Base-by-base conservation (phyloP, 2,797 vertebrate genomes). In the Coregonus sp. region DNA sequence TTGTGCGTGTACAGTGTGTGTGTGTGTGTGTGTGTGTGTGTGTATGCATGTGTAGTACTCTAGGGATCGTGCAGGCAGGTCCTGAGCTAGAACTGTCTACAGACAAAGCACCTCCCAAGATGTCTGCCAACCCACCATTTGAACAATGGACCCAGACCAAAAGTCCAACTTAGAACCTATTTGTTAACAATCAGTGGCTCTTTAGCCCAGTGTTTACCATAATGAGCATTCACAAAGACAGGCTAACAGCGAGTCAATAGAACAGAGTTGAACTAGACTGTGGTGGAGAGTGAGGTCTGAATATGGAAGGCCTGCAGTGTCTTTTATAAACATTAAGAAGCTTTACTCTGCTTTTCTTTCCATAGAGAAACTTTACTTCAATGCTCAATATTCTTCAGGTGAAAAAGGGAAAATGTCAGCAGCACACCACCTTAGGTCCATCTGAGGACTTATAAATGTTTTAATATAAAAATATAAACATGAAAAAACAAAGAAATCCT, bases 241-340 rank as follows among this genome's bases (percentile, higher is more conserved):
- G 7, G 61, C 61, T 65, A 65, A 65, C 52, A 54, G 52, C 52
- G 4, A 16, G 52, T 16, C 52, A 16, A 54, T 16, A 16, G 2
- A 54, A 9, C 0, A 16, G 25, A 1, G 31, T 33, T 66, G 25
- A 29, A 65, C 25, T 14, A 2, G 40, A 9, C 7, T 9, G 7
- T 40, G 40, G 40, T 9, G 7, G 40, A 40, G 40, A 7, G 7
- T 40, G 40, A 9, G 7, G 40, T 40, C 40, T 9, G 40, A 40
- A 40, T 40, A 40, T 9, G 40, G 7, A 85, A 78, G 82, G 77
- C 81, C 82, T 74, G 72, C 37, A 54, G 80, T 80, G 75, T 81
- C 82, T 87, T 81, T 75, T 84, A 79, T 82, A 80, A 88, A 85
- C 25, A 85, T 86, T 83, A 84, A 88, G 84, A 82, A 87, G 86